Evolutionary conservation across 2,888 invertebrate species (phyloP).

Genomic region (Cancer borealis): DNA sequence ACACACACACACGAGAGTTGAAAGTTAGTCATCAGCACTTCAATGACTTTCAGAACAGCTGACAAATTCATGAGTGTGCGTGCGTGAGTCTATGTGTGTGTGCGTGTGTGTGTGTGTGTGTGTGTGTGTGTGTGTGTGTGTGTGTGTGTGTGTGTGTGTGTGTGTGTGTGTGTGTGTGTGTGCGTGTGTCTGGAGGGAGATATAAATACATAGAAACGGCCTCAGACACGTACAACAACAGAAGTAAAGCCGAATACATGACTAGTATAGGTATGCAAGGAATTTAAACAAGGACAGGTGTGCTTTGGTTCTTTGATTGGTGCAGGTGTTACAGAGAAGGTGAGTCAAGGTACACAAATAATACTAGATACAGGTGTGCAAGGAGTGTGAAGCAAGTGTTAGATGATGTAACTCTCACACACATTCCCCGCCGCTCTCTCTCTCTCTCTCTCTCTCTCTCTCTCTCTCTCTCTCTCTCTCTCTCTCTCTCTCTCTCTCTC

Average conservation of each 20-base stretch:
- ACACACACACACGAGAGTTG: slow-evolving; percentile 1
- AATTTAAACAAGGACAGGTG: background rate
- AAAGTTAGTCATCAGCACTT: too few relatives aligned
- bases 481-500: background rate
- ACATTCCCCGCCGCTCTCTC: background rate
- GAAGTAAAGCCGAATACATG: too few relatives aligned
- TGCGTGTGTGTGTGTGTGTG: too few relatives aligned
- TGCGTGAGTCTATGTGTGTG: too few relatives aligned
- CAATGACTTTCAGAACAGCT: too few relatives aligned
- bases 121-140: too few relatives aligned
- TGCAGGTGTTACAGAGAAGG: background rate
- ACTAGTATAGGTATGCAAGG: too few relatives aligned
- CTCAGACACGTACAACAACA: too few relatives aligned
- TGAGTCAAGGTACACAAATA: background rate
- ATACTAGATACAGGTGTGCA: background rate
- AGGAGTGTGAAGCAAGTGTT: background rate
- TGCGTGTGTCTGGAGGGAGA: background rate
- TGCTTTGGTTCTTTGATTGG: background rate
- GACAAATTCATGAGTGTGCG: too few relatives aligned
- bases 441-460: slow-evolving; percentile 18
- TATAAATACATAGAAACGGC: too few relatives aligned
- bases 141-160: too few relatives aligned
- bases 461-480: slow-evolving; percentile 32
- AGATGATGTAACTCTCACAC: background rate
- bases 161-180: too few relatives aligned